phyloP scores from a whole-genome alignment of 2,888 invertebrate species.

The Cosmorhoe ocellata region DNA sequence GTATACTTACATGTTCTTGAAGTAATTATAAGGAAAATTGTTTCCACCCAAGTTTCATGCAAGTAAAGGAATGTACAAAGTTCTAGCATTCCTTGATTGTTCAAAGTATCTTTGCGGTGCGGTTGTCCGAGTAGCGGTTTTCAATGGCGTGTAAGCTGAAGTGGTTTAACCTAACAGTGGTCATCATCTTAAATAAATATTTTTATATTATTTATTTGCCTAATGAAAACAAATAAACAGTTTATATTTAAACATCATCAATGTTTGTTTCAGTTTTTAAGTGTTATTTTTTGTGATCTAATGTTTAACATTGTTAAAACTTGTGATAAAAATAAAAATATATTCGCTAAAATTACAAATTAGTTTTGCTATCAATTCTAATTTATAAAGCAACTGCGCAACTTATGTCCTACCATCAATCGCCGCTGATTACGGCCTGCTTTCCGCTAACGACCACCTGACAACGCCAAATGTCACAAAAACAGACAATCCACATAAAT shows the following conservation, averaged over 20 bases:
- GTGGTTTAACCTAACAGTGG: too few species aligned
- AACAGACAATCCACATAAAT: slow-evolving; percentile 58
- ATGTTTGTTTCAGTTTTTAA: too few species aligned
- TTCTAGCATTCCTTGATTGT: slow-evolving; percentile 39
- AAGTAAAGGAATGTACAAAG: not conserved
- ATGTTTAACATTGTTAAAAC: too few species aligned
- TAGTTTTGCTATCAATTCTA: not conserved
- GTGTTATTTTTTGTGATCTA: too few species aligned
- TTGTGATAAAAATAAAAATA: too few species aligned
- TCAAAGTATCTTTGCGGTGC: slow-evolving; percentile 39
- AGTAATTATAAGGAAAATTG: too few species aligned
- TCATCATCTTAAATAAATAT: too few species aligned
- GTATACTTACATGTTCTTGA: too few species aligned
- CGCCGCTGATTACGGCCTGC: slow-evolving; percentile 40
- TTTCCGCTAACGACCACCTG: slow-evolving; percentile 48
- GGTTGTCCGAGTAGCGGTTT: slow-evolving; percentile 42
- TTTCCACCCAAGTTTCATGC: not conserved
- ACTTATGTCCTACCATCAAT: slow-evolving; percentile 32
- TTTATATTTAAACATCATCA: too few species aligned
- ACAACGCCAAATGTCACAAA: slow-evolving; percentile 49
- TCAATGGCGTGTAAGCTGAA: slow-evolving; percentile 12
- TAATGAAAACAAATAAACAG: too few species aligned
- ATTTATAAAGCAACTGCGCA: slow-evolving; percentile 7
- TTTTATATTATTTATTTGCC: too few species aligned
- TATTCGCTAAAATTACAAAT: too few species aligned